Evolutionary conservation across 2,888 invertebrate species (phyloP).

Genomic region (Thymelicus lineola): DNA sequence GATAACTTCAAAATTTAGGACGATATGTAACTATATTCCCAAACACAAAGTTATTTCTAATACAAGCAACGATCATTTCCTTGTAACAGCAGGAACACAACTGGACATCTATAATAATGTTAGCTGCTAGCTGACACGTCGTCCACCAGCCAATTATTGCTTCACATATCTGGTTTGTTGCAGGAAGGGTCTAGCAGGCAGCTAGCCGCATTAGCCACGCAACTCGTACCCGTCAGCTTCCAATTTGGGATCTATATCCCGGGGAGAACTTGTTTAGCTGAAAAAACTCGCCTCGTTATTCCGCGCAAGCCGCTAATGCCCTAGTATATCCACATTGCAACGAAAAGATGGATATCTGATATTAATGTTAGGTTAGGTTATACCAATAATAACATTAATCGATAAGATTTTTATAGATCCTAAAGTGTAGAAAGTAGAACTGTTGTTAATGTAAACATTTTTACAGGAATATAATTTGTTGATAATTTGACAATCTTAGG

Average conservation of each 20-base stretch:
- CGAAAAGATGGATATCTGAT: constrained; percentile 4
- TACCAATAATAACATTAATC: no score
- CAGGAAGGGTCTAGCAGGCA: constrained; percentile 32
- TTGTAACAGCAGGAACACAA: no score
- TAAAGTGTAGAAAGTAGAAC: no score
- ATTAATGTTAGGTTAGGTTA: no score
- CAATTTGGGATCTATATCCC: constrained; percentile 34
- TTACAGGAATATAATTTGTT: no score
- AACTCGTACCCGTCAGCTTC: constrained; percentile 19
- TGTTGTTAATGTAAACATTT: no score
- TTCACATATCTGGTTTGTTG: constrained; percentile 28
- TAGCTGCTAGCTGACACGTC: neutral
- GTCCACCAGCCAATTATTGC: constrained; percentile 25
- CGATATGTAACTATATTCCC: neutral
- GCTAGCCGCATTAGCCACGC: constrained; percentile 23
- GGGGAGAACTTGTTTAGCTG: constrained; percentile 23
- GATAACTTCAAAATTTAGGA: no score
- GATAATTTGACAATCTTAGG: no score
- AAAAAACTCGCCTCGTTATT: constrained; percentile 34
- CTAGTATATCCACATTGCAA: neutral
- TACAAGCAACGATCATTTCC: neutral
- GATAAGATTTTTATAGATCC: no score
- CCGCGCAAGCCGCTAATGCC: constrained; percentile 31
- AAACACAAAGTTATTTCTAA: neutral
- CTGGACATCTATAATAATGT: constrained; percentile 1